Base-by-base conservation (phyloP, 2,113 vertebrate genomes). In the Eulemur rufifrons region DNA sequence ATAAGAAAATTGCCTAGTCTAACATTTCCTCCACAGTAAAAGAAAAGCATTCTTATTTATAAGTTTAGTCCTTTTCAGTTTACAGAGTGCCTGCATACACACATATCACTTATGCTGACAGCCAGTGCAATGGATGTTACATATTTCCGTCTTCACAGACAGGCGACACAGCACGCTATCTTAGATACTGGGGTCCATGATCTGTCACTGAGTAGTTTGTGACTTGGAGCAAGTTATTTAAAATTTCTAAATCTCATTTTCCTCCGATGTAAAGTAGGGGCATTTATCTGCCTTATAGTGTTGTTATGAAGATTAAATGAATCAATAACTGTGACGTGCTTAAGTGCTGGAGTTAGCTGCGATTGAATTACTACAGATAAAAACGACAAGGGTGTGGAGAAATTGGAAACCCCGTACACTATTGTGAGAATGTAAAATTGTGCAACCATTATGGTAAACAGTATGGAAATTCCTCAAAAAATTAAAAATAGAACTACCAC, bases 221-320 rank as follows among this genome's bases (percentile, higher is more conserved):
- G 54, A 89, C n/a, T 90, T 42, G 83, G 45, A 25, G 37, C 29
- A 90, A 91, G 18, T 94, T 84, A 87, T 81, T 83, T 94, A 86
- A 96, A 37, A 17, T 78, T 37, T 82, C n/a, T 80, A 74, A 74
- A 64, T 64, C 63, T 87, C 39, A 86, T 86, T 96, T 96, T 78
- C 45, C n/a, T 89, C 34, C 25, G 47, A 9, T 56, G 12, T 91
- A 87, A 95, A 94, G 73, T 42, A 27, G 9, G 20, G 23, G 3
- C 25, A 71, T 74, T 85, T 91, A 42, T 89, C 34, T 91, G 83
- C 63, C 12, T 91, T 21, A 39, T 17, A 71, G 54, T 34, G 34
- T 61, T 89, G 8, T 89, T 90, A 71, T 34, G 37, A 77, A 82
- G 50, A 68, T 17, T 81, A 82, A 89, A 39, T 89, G 37, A 59